Conservation (phyloP, 2,888 invertebrate species). For the Hanleya hanleyi region DNA sequence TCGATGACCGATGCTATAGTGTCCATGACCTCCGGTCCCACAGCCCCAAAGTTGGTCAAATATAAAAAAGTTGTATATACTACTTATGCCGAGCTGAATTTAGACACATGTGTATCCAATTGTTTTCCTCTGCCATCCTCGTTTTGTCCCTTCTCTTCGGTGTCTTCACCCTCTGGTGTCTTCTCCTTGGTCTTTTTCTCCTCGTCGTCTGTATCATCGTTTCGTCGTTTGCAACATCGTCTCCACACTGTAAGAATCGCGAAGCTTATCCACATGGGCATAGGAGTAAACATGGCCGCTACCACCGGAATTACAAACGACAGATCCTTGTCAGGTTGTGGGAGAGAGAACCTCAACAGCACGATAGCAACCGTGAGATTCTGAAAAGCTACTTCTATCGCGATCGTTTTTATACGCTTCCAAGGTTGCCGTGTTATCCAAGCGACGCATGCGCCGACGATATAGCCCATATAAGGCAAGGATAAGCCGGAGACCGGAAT, state of each 20-base stretch:
- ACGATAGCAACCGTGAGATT: background rate
- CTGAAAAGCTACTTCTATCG: background rate
- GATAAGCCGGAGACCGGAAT: background rate
- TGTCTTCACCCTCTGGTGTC: background rate
- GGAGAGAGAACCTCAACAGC: background rate
- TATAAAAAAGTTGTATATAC: no score
- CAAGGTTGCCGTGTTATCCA: background rate
- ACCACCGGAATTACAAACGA: background rate
- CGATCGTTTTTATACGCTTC: background rate
- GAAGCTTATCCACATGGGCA: background rate
- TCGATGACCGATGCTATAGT: no score
- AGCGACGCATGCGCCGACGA: background rate
- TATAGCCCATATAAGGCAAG: background rate
- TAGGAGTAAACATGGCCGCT: background rate
- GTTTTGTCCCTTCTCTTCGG: background rate
- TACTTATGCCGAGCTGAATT: no score
- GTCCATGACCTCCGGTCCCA: no score
- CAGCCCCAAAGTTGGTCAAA: no score
- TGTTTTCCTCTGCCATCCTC: no score
- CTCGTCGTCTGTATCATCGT: background rate
- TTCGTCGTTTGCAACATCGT: background rate
- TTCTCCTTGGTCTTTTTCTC: background rate
- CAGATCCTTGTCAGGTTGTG: background rate
- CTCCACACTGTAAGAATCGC: background rate
- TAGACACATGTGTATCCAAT: no score